Evolutionary conservation across 2,797 vertebrate genomes (phyloP), one percentile per base, ranked within the genome.

Genomic region (Macroramphosus scolopax): DNA sequence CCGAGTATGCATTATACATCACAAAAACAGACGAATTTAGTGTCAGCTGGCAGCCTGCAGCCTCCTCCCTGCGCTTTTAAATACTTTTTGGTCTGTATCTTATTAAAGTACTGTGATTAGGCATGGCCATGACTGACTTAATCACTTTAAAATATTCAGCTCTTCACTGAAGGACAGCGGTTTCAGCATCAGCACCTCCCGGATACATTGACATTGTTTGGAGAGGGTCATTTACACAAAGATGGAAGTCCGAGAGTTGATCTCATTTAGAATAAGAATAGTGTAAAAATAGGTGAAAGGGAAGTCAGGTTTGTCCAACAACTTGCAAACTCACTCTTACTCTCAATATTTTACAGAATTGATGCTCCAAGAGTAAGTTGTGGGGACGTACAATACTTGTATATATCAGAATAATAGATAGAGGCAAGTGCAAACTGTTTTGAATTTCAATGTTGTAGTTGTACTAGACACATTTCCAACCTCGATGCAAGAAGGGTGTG

Each of bases 1-100:
- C 45, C 1, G 30, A 36, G 33, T 51, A 59, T 81, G 74, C 72
- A 78, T 83, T 77, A 78, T 75, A 77, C 62, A 81, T 85, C 69
- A 79, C 71, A 64, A 69, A 73, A 77, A 61, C 40, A 25, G 68
- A 70, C 68, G 63, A 54, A 46, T 74, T 77, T 78, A 72, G 68
- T 51, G 53, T 75, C 39, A 55, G 52, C 68, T 78, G 73, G 72
- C 68, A 10, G 45, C n/a, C 17, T 45, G 54, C 80, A 66, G 55
- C 26, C 37, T 61, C 51, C 64, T 54, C 25, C 0, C 33, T 42
- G 39, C 30, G 33, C 26, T 50, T 25, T 53, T 83, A 51, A 82
- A 86, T 80, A 48, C 82, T 82, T 80, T 53, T 62, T 51, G 45
- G 32, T 63, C 31, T 53, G 68, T 48, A 31, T 59, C 40, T 68